A percentile compares a stretch with the other conserved stretches of the same genome.
Evolutionary conservation across 2,113 vertebrate genomes (phyloP).

Genomic region (Brachyhypopomus gauderio): DNA sequence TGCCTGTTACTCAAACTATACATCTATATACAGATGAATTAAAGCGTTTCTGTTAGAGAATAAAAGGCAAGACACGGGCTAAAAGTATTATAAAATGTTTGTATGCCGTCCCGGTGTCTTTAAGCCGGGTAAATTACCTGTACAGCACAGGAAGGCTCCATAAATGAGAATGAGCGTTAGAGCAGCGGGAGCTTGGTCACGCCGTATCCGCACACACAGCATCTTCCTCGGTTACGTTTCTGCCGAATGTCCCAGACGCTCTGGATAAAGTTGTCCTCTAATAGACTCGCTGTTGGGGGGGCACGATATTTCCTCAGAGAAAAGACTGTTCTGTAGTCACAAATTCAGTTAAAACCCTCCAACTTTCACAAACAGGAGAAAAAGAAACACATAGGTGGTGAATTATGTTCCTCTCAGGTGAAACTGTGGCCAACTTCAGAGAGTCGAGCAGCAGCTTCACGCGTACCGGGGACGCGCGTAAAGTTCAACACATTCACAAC

Average conservation of each 20-base stretch:
- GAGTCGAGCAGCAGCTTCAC: neutral
- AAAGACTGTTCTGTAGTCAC: neutral
- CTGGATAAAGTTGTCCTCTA: constrained; percentile 24
- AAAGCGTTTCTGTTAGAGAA: neutral
- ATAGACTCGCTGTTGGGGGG: neutral
- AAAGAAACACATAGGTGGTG: neutral
- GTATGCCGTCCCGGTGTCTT: neutral
- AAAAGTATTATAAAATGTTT: neutral
- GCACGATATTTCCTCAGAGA: constrained; percentile 11
- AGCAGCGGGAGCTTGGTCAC: constrained; percentile 62
- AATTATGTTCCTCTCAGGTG: constrained; percentile 18
- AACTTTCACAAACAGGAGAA: constrained; percentile 21
- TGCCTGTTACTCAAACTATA: neutral
- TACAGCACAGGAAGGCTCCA: constrained; percentile 58
- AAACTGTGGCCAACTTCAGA: neutral
- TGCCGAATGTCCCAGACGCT: constrained; percentile 56
- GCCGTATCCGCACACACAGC: constrained; percentile 66
- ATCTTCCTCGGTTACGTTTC: constrained; percentile 71
- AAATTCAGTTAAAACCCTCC: constrained; percentile 3
- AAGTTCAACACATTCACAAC: constrained; percentile 44
- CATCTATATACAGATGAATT: too few species aligned
- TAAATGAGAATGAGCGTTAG: constrained; percentile 68
- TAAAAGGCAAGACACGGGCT: neutral
- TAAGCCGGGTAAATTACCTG: constrained; percentile 64
- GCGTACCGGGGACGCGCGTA: neutral